Evolutionary conservation across 2,888 invertebrate species (phyloP), one percentile per base, ranked within the genome.

Genomic region (Acanthosoma haemorrhoidale): DNA sequence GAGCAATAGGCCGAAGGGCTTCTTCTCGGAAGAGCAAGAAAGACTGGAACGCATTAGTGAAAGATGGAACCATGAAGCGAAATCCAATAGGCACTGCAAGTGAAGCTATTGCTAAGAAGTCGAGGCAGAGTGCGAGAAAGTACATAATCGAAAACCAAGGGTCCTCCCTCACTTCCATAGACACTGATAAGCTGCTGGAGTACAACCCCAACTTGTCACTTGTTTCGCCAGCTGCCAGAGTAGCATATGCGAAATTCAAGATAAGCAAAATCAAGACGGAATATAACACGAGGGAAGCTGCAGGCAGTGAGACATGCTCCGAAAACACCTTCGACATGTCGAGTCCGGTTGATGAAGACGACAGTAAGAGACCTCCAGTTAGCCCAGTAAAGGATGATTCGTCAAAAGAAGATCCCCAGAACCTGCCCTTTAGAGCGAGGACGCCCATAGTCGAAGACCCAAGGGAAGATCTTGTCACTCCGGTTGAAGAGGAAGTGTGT

Each of bases 181-280:
- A 91, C 77, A 89, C 90, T 2, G 86, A 87, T 70, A 87, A 88
- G 77, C 80, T 93, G 72, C 81, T 92, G 73, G 90, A 90, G 79
- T 92, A 87, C 80, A 93, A 93, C 82, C 92, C 92, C 0, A 89
- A 88, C 75, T 81, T 93, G 34, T 85, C 87, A 2, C 85, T 85
- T 0, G 88, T 92, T 1, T 87, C 91, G 1, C 89, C 90, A 1
- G 87, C 88, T 1, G 90, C 92, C 0, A 84, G 92, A 75, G 87
- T 92, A 15, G 93, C 93, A 0, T 93, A 93, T 76, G 92, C 91
- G 67, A 93, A 92, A 80, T 94, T 93, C 79, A 93, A 93, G 87
- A 86, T 87, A 73, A 87, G 84, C 77, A 88, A 89, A 80, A 84
- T 88, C 74, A 85, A 85, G 67, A 82, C 84, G 0, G 87, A 86